These are phyloP conservation scores for Philonicus albiceps DNA, from an alignment of 2,888 invertebrate genomes.

Conservation along the genomic window DNA sequence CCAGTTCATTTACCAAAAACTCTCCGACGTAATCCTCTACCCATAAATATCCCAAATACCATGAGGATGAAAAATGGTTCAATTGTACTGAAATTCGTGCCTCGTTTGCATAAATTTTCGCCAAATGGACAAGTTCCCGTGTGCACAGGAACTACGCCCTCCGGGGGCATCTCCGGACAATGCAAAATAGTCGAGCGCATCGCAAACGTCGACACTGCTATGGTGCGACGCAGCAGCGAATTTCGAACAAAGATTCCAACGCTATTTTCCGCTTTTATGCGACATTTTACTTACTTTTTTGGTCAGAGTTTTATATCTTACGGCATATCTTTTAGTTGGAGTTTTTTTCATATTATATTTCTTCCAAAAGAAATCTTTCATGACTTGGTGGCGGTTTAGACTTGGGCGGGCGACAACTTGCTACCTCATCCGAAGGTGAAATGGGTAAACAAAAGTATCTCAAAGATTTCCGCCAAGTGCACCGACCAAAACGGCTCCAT, in stretches of 20 bases:
- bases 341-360: background rate
- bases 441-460: constrained; percentile 2
- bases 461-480: background rate
- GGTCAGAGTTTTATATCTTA: background rate
- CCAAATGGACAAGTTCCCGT: constrained; percentile 39
- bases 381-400: background rate
- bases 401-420: background rate
- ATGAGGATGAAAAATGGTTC: constrained; percentile 43
- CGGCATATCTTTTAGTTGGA: background rate
- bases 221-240: background rate
- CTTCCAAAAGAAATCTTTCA: background rate
- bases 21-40: constrained; percentile 31
- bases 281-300: constrained; percentile 29
- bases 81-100: constrained; percentile 44
- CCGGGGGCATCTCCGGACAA: constrained; percentile 7
- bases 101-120: constrained; percentile 44
- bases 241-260: background rate
- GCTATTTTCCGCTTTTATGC: constrained; percentile 18
- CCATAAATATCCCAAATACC: constrained; percentile 44
- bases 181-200: constrained; percentile 7
- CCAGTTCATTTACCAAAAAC: constrained; percentile 11
- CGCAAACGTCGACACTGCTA: background rate
- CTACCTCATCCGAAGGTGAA: background rate
- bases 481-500: constrained; percentile 26
- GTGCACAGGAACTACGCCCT: constrained; percentile 41